Percentiles rank a stretch among this genome's conserved stretches.
phyloP scores from a whole-genome alignment of 1,140 invertebrate species.

The Pinna nobilis region DNA sequence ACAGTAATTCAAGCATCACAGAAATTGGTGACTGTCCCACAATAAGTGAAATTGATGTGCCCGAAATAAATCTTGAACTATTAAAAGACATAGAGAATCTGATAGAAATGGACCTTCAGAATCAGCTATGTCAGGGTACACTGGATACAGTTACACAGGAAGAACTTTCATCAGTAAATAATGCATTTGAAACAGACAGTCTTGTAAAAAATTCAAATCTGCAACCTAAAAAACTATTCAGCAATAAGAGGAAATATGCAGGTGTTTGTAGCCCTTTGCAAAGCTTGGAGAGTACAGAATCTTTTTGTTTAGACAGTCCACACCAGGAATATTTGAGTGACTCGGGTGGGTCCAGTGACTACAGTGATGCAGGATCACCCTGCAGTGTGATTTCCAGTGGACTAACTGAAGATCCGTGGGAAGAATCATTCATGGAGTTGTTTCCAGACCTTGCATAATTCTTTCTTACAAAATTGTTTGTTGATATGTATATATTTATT shows the following conservation, averaged over 20 bases:
- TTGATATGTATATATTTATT: constrained; percentile 25
- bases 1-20: background rate
- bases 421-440: constrained; percentile 68
- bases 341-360: constrained; percentile 46
- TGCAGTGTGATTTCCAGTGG: constrained; percentile 44
- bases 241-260: constrained; percentile 35
- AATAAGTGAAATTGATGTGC: constrained; percentile 15
- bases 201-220: background rate
- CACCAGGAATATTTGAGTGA: too few relatives aligned
- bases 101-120: constrained; percentile 43
- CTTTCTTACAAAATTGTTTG: constrained; percentile 1
- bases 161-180: constrained; percentile 11
- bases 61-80: constrained; percentile 53
- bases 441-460: constrained; percentile 62
- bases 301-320: too few relatives aligned
- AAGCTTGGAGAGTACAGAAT: too few relatives aligned
- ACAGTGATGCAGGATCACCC: constrained; percentile 57
- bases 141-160: constrained; percentile 36
- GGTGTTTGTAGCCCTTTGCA: too few relatives aligned
- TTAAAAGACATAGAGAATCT: constrained; percentile 54
- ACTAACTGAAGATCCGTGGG: constrained; percentile 58
- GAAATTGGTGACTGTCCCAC: constrained; percentile 4
- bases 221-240: background rate
- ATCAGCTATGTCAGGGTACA: constrained; percentile 33
- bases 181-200: background rate